phyloP scores from a whole-genome alignment of 2,113 vertebrate species.

The Amia ocellicauda region DNA sequence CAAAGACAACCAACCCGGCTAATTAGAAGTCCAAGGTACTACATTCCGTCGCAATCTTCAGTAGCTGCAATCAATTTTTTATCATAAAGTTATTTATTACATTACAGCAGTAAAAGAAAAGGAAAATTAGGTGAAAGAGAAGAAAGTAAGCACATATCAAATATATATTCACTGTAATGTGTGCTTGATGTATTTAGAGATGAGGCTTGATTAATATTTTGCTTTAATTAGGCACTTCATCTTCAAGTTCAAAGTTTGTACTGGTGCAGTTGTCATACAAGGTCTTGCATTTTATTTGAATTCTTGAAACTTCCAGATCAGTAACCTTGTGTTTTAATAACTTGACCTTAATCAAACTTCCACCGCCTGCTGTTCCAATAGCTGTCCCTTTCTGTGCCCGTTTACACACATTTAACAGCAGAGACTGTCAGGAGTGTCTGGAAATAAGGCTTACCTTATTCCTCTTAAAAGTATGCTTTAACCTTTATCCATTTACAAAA shows the following conservation, averaged over 20 bases:
- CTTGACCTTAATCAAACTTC: constrained; percentile 1
- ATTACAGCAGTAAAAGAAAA: constrained; percentile 19
- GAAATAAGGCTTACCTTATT: background rate
- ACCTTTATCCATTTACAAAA: constrained; percentile 7
- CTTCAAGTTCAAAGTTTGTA: background rate
- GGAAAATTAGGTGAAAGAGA: background rate
- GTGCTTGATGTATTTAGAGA: too few relatives aligned
- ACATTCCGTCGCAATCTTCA: constrained; percentile 48
- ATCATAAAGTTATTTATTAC: constrained; percentile 43
- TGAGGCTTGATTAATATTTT: too few relatives aligned
- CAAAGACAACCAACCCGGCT: constrained; percentile 60
- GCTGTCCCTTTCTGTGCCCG: background rate
- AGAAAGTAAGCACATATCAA: background rate
- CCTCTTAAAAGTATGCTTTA: background rate
- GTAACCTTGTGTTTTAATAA: background rate
- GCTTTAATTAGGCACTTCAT: background rate
- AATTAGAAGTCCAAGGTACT: constrained; percentile 59
- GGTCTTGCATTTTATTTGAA: background rate
- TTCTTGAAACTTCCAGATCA: background rate
- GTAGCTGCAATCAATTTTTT: constrained; percentile 47
- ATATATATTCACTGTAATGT: too few relatives aligned
- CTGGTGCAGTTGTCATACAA: background rate
- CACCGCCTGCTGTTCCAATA: background rate
- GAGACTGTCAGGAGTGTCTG: background rate
- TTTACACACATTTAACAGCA: constrained; percentile 3